Evolutionary conservation across 2,113 vertebrate species (phyloP), one percentile per base, ranked within the genome.

Genomic region (Syngnathus scovelli): DNA sequence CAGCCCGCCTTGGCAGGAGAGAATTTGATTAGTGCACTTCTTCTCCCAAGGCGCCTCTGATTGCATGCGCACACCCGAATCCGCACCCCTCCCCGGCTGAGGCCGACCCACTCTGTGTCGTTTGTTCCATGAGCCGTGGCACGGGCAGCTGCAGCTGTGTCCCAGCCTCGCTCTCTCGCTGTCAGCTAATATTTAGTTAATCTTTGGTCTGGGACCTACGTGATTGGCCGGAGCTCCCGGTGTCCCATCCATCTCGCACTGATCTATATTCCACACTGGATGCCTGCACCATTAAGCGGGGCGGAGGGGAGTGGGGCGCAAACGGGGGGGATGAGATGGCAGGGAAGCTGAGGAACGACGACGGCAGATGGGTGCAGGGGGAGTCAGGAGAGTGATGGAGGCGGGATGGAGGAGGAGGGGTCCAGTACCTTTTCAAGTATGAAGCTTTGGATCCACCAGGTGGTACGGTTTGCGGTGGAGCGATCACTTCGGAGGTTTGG

Each of bases 121-220:
- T 88, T 89, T 85, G 83, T 85, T 87, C 82, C 80, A 84, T 83
- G 68, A 72, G 83, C 81, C 84, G 84, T 86, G 78, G 85, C 85
- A 83, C 83, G 62, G 78, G 80, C 86, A 85, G 86, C 84, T 85
- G 88, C 86, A 88, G 85, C 87, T 88, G 86, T 80, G 85, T 89
- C 82, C 72, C 85, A 79, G 74, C 68, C 86, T 83, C 83, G 80
- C 79, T 87, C 81, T 83, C 73, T 83, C 84, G 82, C 87, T 91
- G 83, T 91, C 91, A 90, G 89, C 91, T 92, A 90, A 92, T 92
- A 92, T 92, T 92, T 92, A 90, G 90, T 90, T 91, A 91, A 92
- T 92, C 89, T 92, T 89, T 91, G 81, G 88, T 91, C 88, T 91
- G 90, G 89, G 90, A 87, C 87, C 89, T 91, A 83, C 75, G 89